Evolutionary conservation across 2,113 vertebrate species (phyloP).

Genomic region (Irena cyanogastra): DNA sequence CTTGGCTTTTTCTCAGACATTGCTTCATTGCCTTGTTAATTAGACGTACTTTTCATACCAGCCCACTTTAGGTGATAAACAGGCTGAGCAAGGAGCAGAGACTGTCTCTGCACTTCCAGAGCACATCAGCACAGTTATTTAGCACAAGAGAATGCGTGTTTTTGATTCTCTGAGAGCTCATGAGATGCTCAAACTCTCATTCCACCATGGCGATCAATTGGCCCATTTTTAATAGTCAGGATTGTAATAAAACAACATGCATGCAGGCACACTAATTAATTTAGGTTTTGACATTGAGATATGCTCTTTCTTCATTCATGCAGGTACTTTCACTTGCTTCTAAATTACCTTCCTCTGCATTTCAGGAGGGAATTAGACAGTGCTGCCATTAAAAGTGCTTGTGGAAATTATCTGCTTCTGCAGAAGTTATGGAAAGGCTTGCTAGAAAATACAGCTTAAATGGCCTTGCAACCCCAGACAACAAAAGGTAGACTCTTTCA

Average conservation of each 20-base stretch:
- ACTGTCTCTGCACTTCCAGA: background rate
- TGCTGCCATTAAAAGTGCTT: background rate
- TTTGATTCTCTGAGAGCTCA: background rate
- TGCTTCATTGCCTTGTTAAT: background rate
- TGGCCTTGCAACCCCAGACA: background rate
- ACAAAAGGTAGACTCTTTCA: background rate
- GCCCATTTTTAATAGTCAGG: background rate
- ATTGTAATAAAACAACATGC: background rate
- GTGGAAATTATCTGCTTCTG: background rate
- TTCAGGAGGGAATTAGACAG: background rate
- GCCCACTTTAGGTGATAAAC: background rate
- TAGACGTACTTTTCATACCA: background rate
- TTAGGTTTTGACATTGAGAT: background rate
- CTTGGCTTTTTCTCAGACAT: background rate
- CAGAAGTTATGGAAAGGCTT: background rate
- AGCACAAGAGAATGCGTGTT: background rate
- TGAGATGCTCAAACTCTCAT: background rate
- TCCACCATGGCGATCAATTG: background rate
- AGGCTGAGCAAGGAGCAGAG: background rate
- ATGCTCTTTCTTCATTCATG: background rate
- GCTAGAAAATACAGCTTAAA: background rate
- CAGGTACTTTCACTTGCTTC: background rate
- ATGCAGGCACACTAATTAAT: background rate
- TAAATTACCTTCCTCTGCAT: background rate
- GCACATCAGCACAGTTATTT: conserved; percentile 3